These are phyloP conservation scores for Megalops cyprinoides DNA, from an alignment of 2,797 vertebrate genomes.

Conservation along the genomic window DNA sequence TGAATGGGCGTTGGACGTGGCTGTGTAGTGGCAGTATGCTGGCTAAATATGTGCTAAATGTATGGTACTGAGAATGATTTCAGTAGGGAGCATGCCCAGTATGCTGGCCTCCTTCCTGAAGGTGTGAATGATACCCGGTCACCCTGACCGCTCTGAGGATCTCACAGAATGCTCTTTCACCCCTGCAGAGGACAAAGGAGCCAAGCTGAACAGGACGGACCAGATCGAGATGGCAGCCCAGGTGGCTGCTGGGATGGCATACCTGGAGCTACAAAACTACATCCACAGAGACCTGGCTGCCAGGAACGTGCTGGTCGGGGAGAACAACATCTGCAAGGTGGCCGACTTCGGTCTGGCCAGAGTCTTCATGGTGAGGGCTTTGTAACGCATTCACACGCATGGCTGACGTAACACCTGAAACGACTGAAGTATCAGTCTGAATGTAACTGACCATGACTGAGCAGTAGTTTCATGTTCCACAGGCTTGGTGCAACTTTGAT, in stretches of 20 bases:
- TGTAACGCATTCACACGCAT: neutral
- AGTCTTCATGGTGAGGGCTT: constrained; percentile 84
- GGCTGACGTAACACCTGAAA: neutral
- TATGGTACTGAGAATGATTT: no score
- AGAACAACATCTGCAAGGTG: constrained; percentile 92
- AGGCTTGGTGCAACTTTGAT: no score
- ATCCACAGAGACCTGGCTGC: constrained; percentile 96
- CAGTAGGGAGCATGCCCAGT: no score
- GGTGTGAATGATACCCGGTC: no score
- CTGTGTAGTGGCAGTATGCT: no score
- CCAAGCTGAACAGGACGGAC: constrained; percentile 69
- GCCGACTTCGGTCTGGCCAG: constrained; percentile 96
- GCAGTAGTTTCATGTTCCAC: no score
- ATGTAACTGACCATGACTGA: no score
- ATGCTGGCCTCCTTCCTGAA: no score
- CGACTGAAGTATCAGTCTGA: no score
- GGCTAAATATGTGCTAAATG: no score
- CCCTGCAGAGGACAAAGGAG: constrained; percentile 80
- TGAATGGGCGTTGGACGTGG: no score
- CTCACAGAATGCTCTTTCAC: constrained; percentile 30
- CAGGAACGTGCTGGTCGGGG: constrained; percentile 93
- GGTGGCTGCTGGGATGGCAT: constrained; percentile 94
- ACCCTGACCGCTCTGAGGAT: neutral
- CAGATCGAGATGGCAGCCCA: constrained; percentile 93
- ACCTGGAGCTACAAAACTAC: constrained; percentile 90